Base-by-base conservation (phyloP, 2,113 vertebrate species). In the Riparia riparia region DNA sequence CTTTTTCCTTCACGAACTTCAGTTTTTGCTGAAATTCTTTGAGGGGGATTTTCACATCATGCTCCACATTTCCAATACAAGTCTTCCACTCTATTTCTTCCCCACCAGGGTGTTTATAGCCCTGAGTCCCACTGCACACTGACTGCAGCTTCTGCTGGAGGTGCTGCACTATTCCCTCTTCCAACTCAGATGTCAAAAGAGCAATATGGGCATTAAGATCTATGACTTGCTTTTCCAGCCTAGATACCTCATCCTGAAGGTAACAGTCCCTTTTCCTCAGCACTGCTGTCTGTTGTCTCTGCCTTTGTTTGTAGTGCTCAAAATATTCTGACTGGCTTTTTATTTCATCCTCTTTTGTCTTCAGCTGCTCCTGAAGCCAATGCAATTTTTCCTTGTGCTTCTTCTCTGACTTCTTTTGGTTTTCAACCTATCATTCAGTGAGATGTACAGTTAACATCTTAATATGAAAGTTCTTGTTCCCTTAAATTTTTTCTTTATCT, bases 321-420 rank as follows among this genome's bases (percentile, higher is more conserved):
- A 99, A 98, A 97, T 99, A 98, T 50, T 92, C 96, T 17, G 97
- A 98, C 82, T 99, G 99, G 47, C 82, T 97, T 90, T 97, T 98
- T 95, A 98, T 97, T 81, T 98, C 99, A 45, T 98, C 97, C 49
- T 98, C 98, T 97, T 98, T 98, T 82, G 79, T 92, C 95, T 96
- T 98, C 95, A 99, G 95, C 89, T 98, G 98, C 84, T 97, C 92
- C 93, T 98, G 98, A 92, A 98, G 98, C 91, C 98, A 97, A 82
- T 4, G 89, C 69, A 98, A 73, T 80, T 97, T 97, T 66, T 97
- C 89, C 82, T 98, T 98, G 97, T 98, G 98, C 14, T 97, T 96
- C 73, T 86, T 93, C 91, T 98, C 94, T 41, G 96, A 96, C 24
- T 95, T 97, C 94, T 98, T 98, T 87, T 98, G 98, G 51, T 97